Conservation (phyloP, 2,888 invertebrate species). For the Corythucha ciliata region DNA sequence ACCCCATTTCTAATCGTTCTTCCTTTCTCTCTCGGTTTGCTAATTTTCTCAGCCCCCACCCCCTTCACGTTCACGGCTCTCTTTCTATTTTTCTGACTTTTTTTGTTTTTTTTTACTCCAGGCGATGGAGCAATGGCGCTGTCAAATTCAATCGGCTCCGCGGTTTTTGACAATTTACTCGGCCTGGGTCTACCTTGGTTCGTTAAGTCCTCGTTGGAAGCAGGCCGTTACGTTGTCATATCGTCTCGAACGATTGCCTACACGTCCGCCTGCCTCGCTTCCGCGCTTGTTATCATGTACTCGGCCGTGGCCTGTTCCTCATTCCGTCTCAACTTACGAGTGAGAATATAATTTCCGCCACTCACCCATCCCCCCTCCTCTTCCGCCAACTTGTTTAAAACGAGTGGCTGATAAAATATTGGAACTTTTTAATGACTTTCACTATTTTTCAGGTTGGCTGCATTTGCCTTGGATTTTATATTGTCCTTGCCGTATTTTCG, state of each 20-base stretch:
- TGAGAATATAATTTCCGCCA: background rate
- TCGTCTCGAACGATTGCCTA: constrained; percentile 85
- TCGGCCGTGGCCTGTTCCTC: constrained; percentile 75
- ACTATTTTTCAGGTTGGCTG: constrained; percentile 51
- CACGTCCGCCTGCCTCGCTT: constrained; percentile 77
- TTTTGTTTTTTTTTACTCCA: too few relatives aligned
- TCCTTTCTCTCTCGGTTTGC: too few relatives aligned
- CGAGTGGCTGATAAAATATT: too few relatives aligned
- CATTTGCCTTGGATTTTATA: constrained; percentile 76
- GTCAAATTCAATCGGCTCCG: constrained; percentile 82
- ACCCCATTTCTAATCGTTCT: too few relatives aligned
- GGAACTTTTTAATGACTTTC: background rate
- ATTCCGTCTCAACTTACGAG: constrained; percentile 70
- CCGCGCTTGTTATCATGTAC: constrained; percentile 74
- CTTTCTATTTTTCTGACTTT: too few relatives aligned
- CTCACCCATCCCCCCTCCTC: background rate
- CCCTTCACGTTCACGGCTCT: too few relatives aligned
- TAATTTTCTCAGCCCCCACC: too few relatives aligned
- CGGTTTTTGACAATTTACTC: constrained; percentile 79
- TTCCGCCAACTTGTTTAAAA: too few relatives aligned
- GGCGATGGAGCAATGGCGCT: constrained; percentile 87
- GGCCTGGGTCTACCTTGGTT: constrained; percentile 82
- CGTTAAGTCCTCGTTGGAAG: constrained; percentile 54
- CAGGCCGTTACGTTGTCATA: constrained; percentile 67
- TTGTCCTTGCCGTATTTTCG: constrained; percentile 74